Evolutionary conservation across 2,113 vertebrate species (phyloP).

Genomic region (Dunckerocampus dactyliophorus): DNA sequence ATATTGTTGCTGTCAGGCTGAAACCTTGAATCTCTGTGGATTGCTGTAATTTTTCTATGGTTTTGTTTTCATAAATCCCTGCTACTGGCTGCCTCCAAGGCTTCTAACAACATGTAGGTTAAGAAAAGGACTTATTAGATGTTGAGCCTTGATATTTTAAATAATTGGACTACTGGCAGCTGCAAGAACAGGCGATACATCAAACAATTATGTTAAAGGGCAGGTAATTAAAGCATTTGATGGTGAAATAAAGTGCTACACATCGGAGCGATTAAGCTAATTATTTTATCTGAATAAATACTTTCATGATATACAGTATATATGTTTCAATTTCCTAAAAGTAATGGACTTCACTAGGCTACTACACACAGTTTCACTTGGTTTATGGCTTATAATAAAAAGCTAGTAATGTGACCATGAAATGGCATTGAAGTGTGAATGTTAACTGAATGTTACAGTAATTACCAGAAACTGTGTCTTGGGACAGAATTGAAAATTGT

Average conservation of each 20-base stretch:
- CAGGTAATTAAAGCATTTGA: neutral
- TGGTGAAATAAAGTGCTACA: neutral
- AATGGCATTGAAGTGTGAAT: constrained; percentile 28
- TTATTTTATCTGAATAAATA: neutral
- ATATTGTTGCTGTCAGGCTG: constrained; percentile 7
- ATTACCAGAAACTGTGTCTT: neutral
- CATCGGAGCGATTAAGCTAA: neutral
- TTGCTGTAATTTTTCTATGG: neutral
- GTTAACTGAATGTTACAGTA: constrained; percentile 12
- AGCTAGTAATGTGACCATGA: constrained; percentile 27
- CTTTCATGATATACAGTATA: neutral
- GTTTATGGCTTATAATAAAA: constrained; percentile 29
- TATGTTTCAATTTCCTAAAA: neutral
- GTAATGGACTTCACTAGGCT: neutral
- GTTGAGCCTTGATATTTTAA: neutral
- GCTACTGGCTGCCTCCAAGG: neutral
- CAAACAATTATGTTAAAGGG: neutral
- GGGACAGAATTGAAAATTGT: too few species aligned
- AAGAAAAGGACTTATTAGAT: neutral
- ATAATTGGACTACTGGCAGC: neutral
- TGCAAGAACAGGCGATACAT: neutral
- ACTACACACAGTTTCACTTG: constrained; percentile 38
- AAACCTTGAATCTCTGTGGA: constrained; percentile 1
- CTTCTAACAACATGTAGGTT: neutral
- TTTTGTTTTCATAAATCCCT: neutral